A percentile compares a stretch with the other conserved stretches of the same genome.
These are phyloP conservation scores for Hippoglossus hippoglossus DNA, from an alignment of 2,797 vertebrate species.

Conservation along the genomic window DNA sequence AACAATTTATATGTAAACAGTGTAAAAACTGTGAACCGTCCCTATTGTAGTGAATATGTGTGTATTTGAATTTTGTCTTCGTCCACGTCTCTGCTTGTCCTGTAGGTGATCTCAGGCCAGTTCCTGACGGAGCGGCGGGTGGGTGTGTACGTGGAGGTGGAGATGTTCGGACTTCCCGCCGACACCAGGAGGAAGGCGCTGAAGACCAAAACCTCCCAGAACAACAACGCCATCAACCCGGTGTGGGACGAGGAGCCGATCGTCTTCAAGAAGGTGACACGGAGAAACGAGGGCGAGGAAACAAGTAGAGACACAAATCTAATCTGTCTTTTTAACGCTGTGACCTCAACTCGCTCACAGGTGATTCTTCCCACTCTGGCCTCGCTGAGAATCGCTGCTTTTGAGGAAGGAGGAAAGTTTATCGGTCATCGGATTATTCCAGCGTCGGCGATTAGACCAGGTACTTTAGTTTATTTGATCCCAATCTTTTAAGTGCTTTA, in stretches of 20 bases:
- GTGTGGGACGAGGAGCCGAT: constrained; percentile 98
- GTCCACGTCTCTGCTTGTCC: background rate
- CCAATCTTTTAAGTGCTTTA: background rate
- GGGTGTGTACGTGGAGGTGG: constrained; percentile 95
- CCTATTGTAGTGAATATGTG: background rate
- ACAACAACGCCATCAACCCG: constrained; percentile 94
- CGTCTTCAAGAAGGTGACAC: constrained; percentile 94
- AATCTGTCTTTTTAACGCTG: background rate
- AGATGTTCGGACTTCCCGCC: constrained; percentile 96
- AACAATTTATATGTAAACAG: too few species aligned
- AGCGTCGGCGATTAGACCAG: constrained; percentile 94
- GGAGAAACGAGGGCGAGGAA: background rate
- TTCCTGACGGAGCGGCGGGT: constrained; percentile 96
- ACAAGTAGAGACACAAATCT: too few species aligned
- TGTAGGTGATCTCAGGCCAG: constrained; percentile 95
- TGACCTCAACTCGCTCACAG: constrained; percentile 67
- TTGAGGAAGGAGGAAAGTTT: constrained; percentile 97
- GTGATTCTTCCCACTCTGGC: constrained; percentile 96
- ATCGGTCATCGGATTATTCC: constrained; percentile 97
- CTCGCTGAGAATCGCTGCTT: constrained; percentile 93
- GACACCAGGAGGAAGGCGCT: constrained; percentile 96
- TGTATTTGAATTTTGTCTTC: background rate
- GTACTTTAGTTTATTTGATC: constrained; percentile 55
- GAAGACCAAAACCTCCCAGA: constrained; percentile 96
- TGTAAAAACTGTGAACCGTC: too few species aligned